Evolutionary conservation across 2,113 vertebrate species (phyloP).

Genomic region (Pelecanoides urinatrix): DNA sequence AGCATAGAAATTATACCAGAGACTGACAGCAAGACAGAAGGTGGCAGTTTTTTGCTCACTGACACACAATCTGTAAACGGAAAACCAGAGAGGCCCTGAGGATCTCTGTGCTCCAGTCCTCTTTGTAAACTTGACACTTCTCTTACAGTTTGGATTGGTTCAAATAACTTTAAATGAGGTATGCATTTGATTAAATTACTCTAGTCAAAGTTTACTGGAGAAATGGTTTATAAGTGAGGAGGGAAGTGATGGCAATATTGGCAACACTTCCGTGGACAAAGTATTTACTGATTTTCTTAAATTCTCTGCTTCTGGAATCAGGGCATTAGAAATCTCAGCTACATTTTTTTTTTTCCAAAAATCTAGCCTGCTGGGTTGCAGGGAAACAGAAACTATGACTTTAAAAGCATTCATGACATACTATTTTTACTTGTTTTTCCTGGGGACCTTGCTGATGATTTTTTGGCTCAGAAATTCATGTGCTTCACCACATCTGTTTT

Average conservation of each 20-base stretch:
- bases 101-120: background rate
- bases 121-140: background rate
- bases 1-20: background rate
- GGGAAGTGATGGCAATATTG: background rate
- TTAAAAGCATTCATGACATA: background rate
- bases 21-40: background rate
- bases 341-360: background rate
- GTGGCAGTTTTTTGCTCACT: background rate
- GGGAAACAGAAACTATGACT: background rate
- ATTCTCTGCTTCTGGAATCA: background rate
- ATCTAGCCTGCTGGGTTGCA: background rate
- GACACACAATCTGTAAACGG: background rate
- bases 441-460: background rate
- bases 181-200: background rate
- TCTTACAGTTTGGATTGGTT: background rate
- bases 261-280: background rate
- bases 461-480: background rate
- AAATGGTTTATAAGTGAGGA: background rate
- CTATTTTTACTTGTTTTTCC: background rate
- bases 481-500: background rate
- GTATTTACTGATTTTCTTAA: background rate
- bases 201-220: background rate
- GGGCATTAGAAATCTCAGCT: background rate
- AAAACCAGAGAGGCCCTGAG: background rate
- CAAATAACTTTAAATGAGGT: background rate